These are phyloP conservation scores for Pycnonotus jocosus DNA, from an alignment of 2,113 vertebrate genomes.

Conservation along the genomic window DNA sequence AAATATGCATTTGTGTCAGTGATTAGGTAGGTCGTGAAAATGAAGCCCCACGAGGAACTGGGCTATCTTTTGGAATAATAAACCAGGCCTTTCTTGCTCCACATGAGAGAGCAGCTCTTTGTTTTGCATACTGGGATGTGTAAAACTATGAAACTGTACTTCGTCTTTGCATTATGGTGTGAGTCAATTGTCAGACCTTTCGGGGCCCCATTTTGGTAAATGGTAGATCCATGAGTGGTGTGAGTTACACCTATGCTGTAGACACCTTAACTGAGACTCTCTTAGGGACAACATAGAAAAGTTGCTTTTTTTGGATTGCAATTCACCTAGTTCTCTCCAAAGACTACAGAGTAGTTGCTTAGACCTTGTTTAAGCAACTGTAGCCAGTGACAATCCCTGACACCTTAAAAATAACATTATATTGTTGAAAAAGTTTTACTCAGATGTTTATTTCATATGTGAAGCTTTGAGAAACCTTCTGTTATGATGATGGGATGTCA, in stretches of 20 bases:
- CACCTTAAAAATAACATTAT: background rate
- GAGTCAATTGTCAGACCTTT: background rate
- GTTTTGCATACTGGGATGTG: background rate
- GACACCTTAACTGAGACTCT: background rate
- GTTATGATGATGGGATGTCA: background rate
- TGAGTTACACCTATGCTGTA: background rate
- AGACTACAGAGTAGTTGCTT: background rate
- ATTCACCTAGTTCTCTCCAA: background rate
- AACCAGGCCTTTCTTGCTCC: background rate
- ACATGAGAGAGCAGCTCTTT: background rate
- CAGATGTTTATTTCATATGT: background rate
- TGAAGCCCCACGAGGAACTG: background rate
- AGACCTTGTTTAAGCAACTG: background rate
- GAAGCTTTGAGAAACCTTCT: background rate
- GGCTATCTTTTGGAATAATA: background rate
- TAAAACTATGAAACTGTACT: background rate
- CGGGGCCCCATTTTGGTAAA: background rate
- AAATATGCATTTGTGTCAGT: background rate
- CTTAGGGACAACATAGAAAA: background rate
- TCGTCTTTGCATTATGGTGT: background rate
- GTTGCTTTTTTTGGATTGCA: background rate
- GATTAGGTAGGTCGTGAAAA: background rate
- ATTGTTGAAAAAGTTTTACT: background rate
- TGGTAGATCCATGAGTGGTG: background rate
- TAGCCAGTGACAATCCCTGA: background rate